Evolutionary conservation across 2,888 invertebrate genomes (phyloP).

Genomic region (Epicampocera succincta): DNA sequence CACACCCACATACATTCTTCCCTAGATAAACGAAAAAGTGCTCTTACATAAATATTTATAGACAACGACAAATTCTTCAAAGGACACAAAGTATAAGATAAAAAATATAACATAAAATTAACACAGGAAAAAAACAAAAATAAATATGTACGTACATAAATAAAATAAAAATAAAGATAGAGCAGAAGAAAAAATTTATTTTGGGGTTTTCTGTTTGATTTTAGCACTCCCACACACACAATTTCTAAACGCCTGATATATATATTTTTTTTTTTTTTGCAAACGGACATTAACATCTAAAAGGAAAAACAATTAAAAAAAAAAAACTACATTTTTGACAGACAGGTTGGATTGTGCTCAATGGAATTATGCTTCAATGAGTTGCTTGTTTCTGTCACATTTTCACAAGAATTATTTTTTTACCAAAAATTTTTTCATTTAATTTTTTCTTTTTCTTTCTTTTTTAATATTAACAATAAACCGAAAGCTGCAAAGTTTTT

Average conservation of each 20-base stretch:
- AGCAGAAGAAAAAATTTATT: conserved; percentile 9
- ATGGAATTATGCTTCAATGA: conserved; percentile 38
- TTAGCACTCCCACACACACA: neutral
- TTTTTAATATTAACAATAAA: too few relatives aligned
- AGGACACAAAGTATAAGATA: conserved; percentile 35
- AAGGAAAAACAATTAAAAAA: too few relatives aligned
- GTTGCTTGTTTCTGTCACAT: neutral
- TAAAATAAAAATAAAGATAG: too few relatives aligned
- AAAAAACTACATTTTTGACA: neutral
- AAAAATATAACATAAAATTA: conserved; percentile 16
- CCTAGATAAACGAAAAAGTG: conserved; percentile 4
- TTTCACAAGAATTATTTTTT: too few relatives aligned
- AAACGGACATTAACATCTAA: too few relatives aligned
- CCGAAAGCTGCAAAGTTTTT: too few relatives aligned
- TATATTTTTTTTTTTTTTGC: neutral
- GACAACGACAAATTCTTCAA: conserved; percentile 37
- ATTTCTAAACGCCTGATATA: too few relatives aligned
- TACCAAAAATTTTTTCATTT: too few relatives aligned
- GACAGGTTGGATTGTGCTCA: conserved; percentile 16
- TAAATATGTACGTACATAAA: neutral
- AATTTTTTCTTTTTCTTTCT: too few relatives aligned
- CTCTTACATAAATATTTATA: conserved; percentile 41
- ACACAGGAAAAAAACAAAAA: neutral
- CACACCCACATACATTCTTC: neutral
- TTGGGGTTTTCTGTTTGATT: conserved; percentile 22